These are phyloP conservation scores for Listrodromus nycthemerus DNA, from an alignment of 2,888 invertebrate genomes.

Conservation along the genomic window DNA sequence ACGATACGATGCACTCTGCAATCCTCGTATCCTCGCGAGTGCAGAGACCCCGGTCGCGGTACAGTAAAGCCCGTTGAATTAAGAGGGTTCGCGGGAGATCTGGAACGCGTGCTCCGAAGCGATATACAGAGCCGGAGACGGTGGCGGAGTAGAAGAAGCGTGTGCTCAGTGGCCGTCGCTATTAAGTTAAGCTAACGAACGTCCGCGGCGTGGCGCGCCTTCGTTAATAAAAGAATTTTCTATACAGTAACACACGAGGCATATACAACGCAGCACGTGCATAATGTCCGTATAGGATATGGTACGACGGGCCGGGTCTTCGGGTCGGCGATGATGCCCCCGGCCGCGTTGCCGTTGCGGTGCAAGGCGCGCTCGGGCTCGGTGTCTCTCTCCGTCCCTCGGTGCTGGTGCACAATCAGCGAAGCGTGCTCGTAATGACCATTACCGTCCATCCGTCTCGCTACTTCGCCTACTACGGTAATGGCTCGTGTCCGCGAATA, in stretches of 20 bases:
- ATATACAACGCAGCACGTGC: slow-evolving; percentile 40
- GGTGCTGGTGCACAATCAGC: slow-evolving; percentile 82
- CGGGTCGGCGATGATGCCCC: slow-evolving; percentile 84
- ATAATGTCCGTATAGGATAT: slow-evolving; percentile 60
- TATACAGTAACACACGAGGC: slow-evolving; percentile 45
- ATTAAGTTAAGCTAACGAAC: slow-evolving; percentile 82
- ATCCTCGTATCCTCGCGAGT: not conserved
- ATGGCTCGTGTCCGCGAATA: slow-evolving; percentile 81
- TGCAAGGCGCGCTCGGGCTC: slow-evolving; percentile 40
- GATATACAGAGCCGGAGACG: slow-evolving; percentile 55
- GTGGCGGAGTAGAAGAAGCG: slow-evolving; percentile 50
- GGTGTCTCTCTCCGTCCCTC: slow-evolving; percentile 41
- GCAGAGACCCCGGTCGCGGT: slow-evolving; percentile 16
- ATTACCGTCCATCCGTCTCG: slow-evolving; percentile 82
- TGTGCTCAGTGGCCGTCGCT: slow-evolving; percentile 75
- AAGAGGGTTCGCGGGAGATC: slow-evolving; percentile 44
- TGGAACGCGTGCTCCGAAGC: slow-evolving; percentile 61
- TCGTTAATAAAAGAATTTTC: slow-evolving; percentile 81
- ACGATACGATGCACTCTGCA: slow-evolving; percentile 15
- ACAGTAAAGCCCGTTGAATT: slow-evolving; percentile 43
- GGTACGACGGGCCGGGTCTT: slow-evolving; percentile 78
- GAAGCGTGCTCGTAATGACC: slow-evolving; percentile 84
- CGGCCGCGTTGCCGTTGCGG: slow-evolving; percentile 72
- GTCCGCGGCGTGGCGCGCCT: slow-evolving; percentile 74
- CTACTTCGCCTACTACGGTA: slow-evolving; percentile 81